phyloP scores from a whole-genome alignment of 2,113 vertebrate genomes.

The Circaetus cinerascens region DNA sequence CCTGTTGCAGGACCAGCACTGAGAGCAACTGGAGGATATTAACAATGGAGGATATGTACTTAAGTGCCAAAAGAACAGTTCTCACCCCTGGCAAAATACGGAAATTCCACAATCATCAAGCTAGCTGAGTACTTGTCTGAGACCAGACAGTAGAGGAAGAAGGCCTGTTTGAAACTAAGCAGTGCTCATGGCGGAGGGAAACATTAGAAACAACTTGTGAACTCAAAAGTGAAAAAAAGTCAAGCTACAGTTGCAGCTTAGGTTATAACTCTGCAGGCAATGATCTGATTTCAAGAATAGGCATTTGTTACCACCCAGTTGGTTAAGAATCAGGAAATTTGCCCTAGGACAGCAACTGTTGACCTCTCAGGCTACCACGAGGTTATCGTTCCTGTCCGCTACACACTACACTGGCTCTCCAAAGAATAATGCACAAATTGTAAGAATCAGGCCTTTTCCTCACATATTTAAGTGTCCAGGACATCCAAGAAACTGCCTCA shows the following conservation, averaged over 20 bases:
- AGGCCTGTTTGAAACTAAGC: not conserved
- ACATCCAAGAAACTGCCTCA: not conserved
- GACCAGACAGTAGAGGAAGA: not conserved
- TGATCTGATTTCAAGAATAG: not conserved
- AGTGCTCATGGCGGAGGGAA: not conserved
- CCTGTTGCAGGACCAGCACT: not conserved
- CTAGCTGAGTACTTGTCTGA: not conserved
- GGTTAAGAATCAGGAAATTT: not conserved
- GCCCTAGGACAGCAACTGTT: not conserved
- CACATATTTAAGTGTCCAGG: not conserved
- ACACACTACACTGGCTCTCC: not conserved
- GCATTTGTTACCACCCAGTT: not conserved
- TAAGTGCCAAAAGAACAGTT: not conserved
- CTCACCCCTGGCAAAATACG: not conserved
- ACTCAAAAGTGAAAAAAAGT: not conserved
- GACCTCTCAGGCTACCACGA: not conserved
- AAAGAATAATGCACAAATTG: not conserved
- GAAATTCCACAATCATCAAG: not conserved
- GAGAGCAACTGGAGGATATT: not conserved
- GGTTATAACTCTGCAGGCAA: not conserved
- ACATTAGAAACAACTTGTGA: not conserved
- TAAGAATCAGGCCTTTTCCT: not conserved
- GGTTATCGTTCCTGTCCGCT: not conserved
- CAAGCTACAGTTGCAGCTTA: not conserved
- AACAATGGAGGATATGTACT: not conserved